Percentiles rank a stretch among this genome's conserved stretches.
These are phyloP conservation scores for Dolomedes plantarius DNA, from an alignment of 2,888 invertebrate genomes.

Conservation along the genomic window DNA sequence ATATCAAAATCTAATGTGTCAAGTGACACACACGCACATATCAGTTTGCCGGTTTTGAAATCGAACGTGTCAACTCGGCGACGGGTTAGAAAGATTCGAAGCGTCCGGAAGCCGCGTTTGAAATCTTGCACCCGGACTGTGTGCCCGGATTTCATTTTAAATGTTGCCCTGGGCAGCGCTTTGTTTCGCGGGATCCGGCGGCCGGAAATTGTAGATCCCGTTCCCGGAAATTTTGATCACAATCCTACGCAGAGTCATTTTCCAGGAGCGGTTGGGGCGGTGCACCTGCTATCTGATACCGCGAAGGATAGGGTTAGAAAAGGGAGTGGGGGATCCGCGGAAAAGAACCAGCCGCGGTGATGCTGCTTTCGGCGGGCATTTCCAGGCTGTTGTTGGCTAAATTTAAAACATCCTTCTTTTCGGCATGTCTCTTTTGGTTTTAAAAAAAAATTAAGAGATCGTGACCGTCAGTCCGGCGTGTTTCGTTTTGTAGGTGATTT, in stretches of 20 bases:
- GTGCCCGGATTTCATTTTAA: background rate
- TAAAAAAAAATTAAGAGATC: too few relatives aligned
- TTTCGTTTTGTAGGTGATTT: too few relatives aligned
- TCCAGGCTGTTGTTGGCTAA: too few relatives aligned
- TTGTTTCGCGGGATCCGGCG: conserved; percentile 39
- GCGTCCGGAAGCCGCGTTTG: background rate
- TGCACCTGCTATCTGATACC: conserved; percentile 28
- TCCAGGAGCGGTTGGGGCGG: background rate
- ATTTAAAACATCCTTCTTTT: too few relatives aligned
- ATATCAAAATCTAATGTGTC: too few relatives aligned
- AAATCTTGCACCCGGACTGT: background rate
- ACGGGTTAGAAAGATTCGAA: conserved; percentile 8
- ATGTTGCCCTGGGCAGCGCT: conserved; percentile 28
- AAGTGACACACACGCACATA: too few relatives aligned
- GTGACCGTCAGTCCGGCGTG: too few relatives aligned
- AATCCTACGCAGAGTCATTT: conserved; percentile 29
- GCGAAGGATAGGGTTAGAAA: background rate
- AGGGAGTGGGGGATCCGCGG: background rate
- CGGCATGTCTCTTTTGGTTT: too few relatives aligned
- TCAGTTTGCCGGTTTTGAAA: too few relatives aligned
- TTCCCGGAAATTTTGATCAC: conserved; percentile 45
- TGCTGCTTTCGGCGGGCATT: too few relatives aligned
- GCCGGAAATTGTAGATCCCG: conserved; percentile 45
- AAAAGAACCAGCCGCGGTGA: conserved; percentile 35
- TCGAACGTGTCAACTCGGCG: too few relatives aligned